Conservation (phyloP, 2,797 vertebrate species). For the Ctenopoma kingsleyae region DNA sequence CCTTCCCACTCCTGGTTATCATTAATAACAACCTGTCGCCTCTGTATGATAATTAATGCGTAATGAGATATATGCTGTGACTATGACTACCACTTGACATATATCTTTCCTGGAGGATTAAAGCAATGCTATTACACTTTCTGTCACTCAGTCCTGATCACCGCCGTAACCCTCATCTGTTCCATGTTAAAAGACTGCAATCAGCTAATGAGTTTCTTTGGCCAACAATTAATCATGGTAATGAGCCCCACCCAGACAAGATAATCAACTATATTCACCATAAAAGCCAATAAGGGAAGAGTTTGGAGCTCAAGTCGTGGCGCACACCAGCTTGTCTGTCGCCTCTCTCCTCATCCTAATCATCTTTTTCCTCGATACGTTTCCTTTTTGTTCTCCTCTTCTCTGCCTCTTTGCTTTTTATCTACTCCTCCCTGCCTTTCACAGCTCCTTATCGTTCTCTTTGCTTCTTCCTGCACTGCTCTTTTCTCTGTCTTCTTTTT, state of each 20-base stretch:
- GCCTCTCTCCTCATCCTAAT: constrained; percentile 60
- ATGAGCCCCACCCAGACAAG: constrained; percentile 66
- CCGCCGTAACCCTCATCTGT: constrained; percentile 57
- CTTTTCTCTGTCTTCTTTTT: constrained; percentile 36
- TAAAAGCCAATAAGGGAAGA: constrained; percentile 30
- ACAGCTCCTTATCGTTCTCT: constrained; percentile 42
- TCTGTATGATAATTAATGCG: constrained; percentile 57
- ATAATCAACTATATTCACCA: constrained; percentile 48
- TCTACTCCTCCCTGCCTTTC: constrained; percentile 51
- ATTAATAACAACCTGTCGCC: constrained; percentile 40
- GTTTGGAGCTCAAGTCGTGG: constrained; percentile 27
- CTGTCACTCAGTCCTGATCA: constrained; percentile 53
- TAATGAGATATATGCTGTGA: constrained; percentile 60
- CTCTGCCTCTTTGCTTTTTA: constrained; percentile 35
- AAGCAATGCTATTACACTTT: constrained; percentile 57
- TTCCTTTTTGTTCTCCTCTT: constrained; percentile 28
- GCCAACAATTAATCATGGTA: constrained; percentile 75
- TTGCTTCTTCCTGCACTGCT: constrained; percentile 37
- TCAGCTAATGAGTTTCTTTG: constrained; percentile 69
- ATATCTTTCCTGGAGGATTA: constrained; percentile 55
- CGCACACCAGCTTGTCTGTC: background rate
- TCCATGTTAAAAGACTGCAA: constrained; percentile 53
- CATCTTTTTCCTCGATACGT: constrained; percentile 23
- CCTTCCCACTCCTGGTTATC: constrained; percentile 22
- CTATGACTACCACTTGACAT: constrained; percentile 62